Evolutionary conservation across 2,113 vertebrate genomes (phyloP).

Genomic region (Ivindomyrus marchei): DNA sequence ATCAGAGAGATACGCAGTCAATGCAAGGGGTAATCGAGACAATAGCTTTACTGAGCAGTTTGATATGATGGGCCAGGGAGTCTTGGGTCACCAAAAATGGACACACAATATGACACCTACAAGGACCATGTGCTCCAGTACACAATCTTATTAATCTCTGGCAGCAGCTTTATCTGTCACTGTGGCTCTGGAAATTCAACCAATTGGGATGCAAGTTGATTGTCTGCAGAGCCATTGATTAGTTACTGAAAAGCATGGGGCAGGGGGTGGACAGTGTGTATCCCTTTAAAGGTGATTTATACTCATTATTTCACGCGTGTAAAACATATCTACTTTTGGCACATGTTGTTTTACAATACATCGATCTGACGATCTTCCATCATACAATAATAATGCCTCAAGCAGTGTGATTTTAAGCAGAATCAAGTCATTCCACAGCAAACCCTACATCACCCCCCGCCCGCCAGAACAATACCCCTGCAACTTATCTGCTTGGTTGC

Average conservation of each 20-base stretch:
- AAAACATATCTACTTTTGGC: not conserved
- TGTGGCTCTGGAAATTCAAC: constrained; percentile 49
- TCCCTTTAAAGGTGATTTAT: constrained; percentile 30
- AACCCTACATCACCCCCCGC: constrained; percentile 19
- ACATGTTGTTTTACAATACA: not conserved
- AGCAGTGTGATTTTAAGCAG: constrained; percentile 24
- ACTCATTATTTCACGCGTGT: not conserved
- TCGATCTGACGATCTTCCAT: not conserved
- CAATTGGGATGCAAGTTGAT: constrained; percentile 59
- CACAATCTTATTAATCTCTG: constrained; percentile 53
- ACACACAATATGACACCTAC: not conserved
- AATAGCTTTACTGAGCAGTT: not conserved
- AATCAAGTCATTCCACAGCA: constrained; percentile 36
- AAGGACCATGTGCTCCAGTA: not conserved
- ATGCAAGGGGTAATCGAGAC: not conserved
- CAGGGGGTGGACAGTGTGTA: constrained; percentile 29
- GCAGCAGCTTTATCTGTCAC: constrained; percentile 47
- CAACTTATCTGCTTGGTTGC: constrained; percentile 45
- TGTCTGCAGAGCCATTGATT: constrained; percentile 53
- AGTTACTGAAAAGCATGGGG: not conserved
- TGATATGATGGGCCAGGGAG: constrained; percentile 2
- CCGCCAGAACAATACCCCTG: constrained; percentile 40
- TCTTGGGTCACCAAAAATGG: not conserved
- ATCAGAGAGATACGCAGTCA: not conserved
- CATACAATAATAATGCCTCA: not conserved